Conservation (phyloP, 2,113 vertebrate species). For the Gymnocephalus cernua region DNA sequence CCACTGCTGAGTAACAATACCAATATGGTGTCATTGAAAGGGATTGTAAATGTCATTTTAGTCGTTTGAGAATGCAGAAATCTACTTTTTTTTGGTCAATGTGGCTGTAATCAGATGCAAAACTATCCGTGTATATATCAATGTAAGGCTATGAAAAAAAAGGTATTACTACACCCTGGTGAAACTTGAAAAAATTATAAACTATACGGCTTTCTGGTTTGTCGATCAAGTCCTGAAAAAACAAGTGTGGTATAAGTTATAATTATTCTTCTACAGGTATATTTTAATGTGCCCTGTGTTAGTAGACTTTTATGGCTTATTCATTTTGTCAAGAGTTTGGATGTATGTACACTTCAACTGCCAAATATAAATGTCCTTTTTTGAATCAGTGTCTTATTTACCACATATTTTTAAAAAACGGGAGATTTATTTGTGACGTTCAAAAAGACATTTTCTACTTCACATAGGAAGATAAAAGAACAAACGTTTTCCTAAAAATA, state of each 20-base stretch:
- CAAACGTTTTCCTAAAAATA: conserved; percentile 58
- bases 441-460: conserved; percentile 78
- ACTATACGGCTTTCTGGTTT: conserved; percentile 55
- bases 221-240: conserved; percentile 54
- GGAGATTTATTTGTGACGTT: conserved; percentile 80
- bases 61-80: conserved; percentile 60
- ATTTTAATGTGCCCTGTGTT: conserved; percentile 52
- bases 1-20: conserved; percentile 51
- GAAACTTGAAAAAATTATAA: conserved; percentile 78
- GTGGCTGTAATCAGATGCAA: conserved; percentile 66
- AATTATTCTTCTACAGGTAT: conserved; percentile 50
- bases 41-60: conserved; percentile 75
- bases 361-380: conserved; percentile 70
- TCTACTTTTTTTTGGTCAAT: conserved; percentile 52
- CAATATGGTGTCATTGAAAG: conserved; percentile 74
- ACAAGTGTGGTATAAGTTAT: conserved; percentile 34
- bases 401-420: conserved; percentile 46
- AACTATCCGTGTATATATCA: conserved; percentile 68
- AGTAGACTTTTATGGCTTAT: conserved; percentile 36
- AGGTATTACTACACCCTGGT: conserved; percentile 74
- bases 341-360: conserved; percentile 67
- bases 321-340: conserved; percentile 60
- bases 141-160: conserved; percentile 56
- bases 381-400: conserved; percentile 57
- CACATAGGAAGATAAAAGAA: conserved; percentile 74